Conservation (phyloP, 2,113 vertebrate genomes). For the Sylvilagus bachmani region DNA sequence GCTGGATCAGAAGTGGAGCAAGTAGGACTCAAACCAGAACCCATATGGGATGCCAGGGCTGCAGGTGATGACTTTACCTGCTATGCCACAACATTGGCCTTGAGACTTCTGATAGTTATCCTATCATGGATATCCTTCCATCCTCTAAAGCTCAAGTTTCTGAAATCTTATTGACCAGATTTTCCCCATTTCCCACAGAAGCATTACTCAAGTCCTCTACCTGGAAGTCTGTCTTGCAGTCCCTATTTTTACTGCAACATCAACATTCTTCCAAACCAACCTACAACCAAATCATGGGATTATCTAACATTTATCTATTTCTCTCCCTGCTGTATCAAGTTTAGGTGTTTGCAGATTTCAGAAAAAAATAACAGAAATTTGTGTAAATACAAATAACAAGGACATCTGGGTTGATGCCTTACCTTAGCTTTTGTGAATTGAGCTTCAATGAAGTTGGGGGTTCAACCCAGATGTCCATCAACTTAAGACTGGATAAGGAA, state of each 20-base stretch:
- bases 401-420: background rate
- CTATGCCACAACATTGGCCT: too few species aligned
- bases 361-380: background rate
- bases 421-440: too few species aligned
- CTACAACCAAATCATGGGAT: background rate
- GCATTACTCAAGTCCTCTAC: rapidly evolving
- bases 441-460: too few species aligned
- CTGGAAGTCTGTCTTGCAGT: rapidly evolving
- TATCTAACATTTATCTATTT: background rate
- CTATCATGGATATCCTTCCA: background rate
- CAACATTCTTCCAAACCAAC: background rate
- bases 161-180: background rate
- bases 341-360: background rate
- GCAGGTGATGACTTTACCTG: too few species aligned
- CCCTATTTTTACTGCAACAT: background rate
- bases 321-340: background rate
- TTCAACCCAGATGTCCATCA: too few species aligned
- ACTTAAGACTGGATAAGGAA: too few species aligned
- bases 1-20: too few species aligned
- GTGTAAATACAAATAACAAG: background rate
- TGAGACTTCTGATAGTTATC: too few species aligned
- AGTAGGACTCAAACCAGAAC: too few species aligned
- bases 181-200: background rate
- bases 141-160: background rate
- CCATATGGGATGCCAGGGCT: too few species aligned